Evolutionary conservation across 1,140 invertebrate species (phyloP), one percentile per base, ranked within the genome.

Genomic region (Zophobas morio): DNA sequence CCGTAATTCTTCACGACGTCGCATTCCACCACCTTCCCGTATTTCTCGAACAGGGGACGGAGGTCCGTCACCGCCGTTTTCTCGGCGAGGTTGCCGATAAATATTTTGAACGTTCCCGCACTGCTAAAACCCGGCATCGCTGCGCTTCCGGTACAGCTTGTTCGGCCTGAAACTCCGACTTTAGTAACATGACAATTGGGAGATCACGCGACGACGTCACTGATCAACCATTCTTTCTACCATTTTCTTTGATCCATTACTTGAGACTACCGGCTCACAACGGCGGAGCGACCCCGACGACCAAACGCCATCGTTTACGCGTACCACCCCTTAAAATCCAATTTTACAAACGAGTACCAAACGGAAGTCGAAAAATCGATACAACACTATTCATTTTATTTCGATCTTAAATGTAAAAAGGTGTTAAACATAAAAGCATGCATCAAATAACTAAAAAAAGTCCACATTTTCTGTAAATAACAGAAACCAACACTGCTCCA

Each of bases 1-100:
- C 96, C 96, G 93, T 97, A 98, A 89, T 98, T 98, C 89, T 96
- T 96, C 77, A 98, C 94, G 84, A 98, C 95, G 89, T 97, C 97
- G 88, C 96, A 98, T 90, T 98, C 96, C 78, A 96, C 93, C 83
- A 98, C 96, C 88, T 94, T 96, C 85, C 97, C 97, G 93, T 94
- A 97, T 86, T 97, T 96, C 88, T 97, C 95, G 89, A 98, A 98
- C 79, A 98, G 88, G 80, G 94, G 94, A 86, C 94, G 93, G 75
- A 98, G 91, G 86, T 98, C 96, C 76, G 91, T 91, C 85, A 93
- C 92, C 81, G 93, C 91, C 71, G 95, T 96, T 88, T 95, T 95
- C 88, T 97, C 95, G 87, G 95, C 93, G 80, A 98, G 90, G 89
- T 97, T 98, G 81, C 96, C 96, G 89, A 98, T 94, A 89, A 97